Conservation (phyloP, 2,888 invertebrate species). For the Drosophila siamana region DNA sequence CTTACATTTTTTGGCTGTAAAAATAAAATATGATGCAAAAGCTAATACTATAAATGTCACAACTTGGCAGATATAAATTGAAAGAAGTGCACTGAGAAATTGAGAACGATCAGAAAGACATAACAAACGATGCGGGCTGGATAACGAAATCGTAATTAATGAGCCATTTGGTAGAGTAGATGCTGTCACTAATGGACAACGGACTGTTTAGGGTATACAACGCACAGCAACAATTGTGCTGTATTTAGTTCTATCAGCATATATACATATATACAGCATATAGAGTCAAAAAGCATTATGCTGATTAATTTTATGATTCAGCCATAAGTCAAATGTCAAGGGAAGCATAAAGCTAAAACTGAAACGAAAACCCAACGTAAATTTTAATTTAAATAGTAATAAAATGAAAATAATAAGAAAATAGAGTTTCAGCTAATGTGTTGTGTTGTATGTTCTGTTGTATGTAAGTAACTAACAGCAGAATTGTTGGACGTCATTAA, state of each 20-base stretch:
- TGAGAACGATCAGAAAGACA: no score
- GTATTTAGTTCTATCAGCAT: slow-evolving; percentile 7
- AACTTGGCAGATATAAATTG: no score
- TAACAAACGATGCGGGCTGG: background rate
- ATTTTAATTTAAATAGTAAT: slow-evolving; percentile 1
- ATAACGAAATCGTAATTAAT: background rate
- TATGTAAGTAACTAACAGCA: no score
- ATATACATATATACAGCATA: no score
- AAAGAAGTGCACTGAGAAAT: no score
- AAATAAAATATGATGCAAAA: no score
- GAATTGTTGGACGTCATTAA: no score
- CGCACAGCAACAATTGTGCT: background rate
- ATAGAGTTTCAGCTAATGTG: background rate
- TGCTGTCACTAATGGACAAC: background rate
- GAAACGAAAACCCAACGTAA: background rate
- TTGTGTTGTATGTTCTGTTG: no score
- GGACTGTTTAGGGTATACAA: background rate
- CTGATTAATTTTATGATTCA: slow-evolving; percentile 54
- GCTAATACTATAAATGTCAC: no score
- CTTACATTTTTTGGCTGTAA: no score
- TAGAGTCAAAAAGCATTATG: slow-evolving; percentile 9
- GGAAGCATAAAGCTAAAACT: slow-evolving; percentile 5
- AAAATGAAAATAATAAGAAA: slow-evolving; percentile 3
- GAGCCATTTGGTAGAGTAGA: background rate
- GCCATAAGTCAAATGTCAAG: slow-evolving; percentile 55